Evolutionary conservation across 2,113 vertebrate species (phyloP), one percentile per base, ranked within the genome.

Genomic region (Colaptes auratus): DNA sequence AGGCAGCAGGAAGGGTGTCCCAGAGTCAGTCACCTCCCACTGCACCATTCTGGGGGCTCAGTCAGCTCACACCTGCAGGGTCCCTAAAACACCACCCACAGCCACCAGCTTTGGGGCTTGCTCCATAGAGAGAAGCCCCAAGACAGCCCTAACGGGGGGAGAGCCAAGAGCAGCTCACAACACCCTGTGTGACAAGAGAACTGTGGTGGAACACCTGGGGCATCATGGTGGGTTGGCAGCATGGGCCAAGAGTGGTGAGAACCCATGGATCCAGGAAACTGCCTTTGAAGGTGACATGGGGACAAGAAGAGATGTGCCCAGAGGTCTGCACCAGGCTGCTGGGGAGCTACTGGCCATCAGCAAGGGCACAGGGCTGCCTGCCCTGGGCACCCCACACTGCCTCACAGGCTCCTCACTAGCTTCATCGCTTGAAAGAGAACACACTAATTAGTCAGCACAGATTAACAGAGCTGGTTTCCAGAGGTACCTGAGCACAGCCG

Each of bases 181-280:
- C 23, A 10, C 3, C 19, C 63, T 15, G 42, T 2, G 27, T 13
- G 72, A 80, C 21, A 6, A 10, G 27, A 42, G 53, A 14, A 63
- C 63, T 28, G 3, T 0, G 5, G 7, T 4, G 28, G 78, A 31
- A 35, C 20, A 55, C 1, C 6, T 1, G 1, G 30, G 53, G 21
- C 67, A 52, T 0, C 0, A 1, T 0, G 0, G 39, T 52, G 16
- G 24, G 19, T 12, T 0, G 4, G 61, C 39, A 65, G 87, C 75
- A 82, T 1, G 2, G 2, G 4, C 52, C 0, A 0, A 36, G 35
- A 58, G 27, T 3, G 4, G 23, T 8, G 23, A 15, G 56, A 27
- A 33, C 50, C 15, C 1, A 1, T 16, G 23, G 55, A 39, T 7
- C 6, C 1, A 2, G 28, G 50, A 77, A 5, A 5, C 17, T 65